Conservation (phyloP, 2,888 invertebrate genomes). For the Rhyacophila evoluta region DNA sequence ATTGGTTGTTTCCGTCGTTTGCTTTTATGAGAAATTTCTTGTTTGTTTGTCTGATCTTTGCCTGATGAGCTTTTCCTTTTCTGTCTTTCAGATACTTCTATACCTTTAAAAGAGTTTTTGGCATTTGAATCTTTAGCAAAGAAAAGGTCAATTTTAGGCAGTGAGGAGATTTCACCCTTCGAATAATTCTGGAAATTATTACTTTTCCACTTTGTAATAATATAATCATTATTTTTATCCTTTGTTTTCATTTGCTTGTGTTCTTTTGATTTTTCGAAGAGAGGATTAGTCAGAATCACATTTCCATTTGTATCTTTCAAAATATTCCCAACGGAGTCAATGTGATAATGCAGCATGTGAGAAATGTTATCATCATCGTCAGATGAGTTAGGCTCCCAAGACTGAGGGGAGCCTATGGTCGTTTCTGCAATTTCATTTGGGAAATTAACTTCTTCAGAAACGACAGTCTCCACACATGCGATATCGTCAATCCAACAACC, state of each 20-base stretch:
- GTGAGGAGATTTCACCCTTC: neutral
- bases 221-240: neutral
- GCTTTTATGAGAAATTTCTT: neutral
- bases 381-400: slow-evolving; percentile 34
- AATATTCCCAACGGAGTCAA: slow-evolving; percentile 32
- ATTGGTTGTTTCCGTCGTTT: neutral
- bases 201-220: neutral
- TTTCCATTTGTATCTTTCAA: slow-evolving; percentile 50
- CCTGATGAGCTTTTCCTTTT: neutral
- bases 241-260: neutral
- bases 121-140: neutral
- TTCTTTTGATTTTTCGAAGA: neutral
- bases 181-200: neutral
- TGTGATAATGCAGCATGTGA: slow-evolving; percentile 10
- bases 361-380: slow-evolving; percentile 30
- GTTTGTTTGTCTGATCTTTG: neutral
- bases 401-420: neutral
- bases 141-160: neutral
- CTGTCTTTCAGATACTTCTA: neutral
- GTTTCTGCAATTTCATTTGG: slow-evolving; percentile 62
- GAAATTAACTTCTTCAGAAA: slow-evolving; percentile 63
- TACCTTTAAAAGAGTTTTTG: neutral
- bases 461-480: slow-evolving; percentile 66
- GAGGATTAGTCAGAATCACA: slow-evolving; percentile 31
- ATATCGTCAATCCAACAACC: slow-evolving; percentile 67